Evolutionary conservation across 2,797 vertebrate genomes (phyloP).

Genomic region (Leuciscus waleckii): DNA sequence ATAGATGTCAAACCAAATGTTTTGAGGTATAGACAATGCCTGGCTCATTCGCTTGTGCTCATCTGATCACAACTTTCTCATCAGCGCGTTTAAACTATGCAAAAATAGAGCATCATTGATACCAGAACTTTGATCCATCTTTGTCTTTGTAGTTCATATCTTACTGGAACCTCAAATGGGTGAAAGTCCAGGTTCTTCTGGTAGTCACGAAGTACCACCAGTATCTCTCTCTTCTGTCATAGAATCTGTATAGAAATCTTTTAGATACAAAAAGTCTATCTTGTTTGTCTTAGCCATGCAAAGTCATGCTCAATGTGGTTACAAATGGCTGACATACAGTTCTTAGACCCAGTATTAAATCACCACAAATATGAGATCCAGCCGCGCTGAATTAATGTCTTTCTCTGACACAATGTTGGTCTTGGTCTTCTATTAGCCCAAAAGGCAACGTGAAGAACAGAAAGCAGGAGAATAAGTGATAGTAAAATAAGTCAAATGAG

Average conservation of each 20-base stretch:
- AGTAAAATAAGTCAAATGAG: neutral
- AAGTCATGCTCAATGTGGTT: slow-evolving; percentile 22
- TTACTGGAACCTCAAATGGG: neutral
- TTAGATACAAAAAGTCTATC: neutral
- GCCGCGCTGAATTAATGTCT: neutral
- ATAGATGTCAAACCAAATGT: slow-evolving; percentile 13
- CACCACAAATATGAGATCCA: neutral
- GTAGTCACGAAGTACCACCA: neutral
- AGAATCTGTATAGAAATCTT: neutral
- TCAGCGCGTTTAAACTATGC: neutral
- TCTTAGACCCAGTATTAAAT: slow-evolving; percentile 17
- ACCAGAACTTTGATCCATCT: neutral
- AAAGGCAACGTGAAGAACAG: neutral
- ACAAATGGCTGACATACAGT: neutral
- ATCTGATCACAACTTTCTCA: slow-evolving; percentile 20
- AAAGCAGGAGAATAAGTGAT: neutral
- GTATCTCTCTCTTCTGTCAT: neutral
- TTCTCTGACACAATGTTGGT: slow-evolving; percentile 13
- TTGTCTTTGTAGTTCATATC: neutral
- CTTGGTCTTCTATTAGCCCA: neutral
- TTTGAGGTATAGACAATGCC: slow-evolving; percentile 29
- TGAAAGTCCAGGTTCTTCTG: neutral
- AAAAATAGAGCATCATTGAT: slow-evolving; percentile 12
- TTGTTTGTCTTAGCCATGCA: slow-evolving; percentile 46
- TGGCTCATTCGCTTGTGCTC: slow-evolving; percentile 47